Evolutionary conservation across 2,888 invertebrate species (phyloP).

Genomic region (Andrena trimmerana): DNA sequence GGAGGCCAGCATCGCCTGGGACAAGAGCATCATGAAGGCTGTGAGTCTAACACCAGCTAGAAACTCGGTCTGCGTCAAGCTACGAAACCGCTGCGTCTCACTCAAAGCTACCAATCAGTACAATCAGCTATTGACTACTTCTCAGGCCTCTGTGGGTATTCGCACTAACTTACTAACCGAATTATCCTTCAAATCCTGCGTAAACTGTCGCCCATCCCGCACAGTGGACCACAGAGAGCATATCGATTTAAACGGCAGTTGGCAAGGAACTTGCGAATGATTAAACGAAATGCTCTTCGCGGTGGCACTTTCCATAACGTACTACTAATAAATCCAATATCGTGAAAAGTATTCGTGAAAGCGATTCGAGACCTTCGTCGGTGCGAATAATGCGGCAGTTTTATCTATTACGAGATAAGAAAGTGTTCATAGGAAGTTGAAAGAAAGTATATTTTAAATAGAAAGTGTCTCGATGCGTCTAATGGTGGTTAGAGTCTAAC

Average conservation of each 20-base stretch:
- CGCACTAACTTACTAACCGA: slow-evolving; percentile 84
- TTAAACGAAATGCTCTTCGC: slow-evolving; percentile 64
- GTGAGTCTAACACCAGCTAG: slow-evolving; percentile 89
- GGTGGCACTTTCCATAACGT: slow-evolving; percentile 46
- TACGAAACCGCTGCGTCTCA: slow-evolving; percentile 84
- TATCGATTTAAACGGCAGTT: slow-evolving; percentile 62
- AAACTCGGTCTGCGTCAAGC: slow-evolving; percentile 84
- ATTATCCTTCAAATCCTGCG: slow-evolving; percentile 68
- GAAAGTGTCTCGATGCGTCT: slow-evolving; percentile 29
- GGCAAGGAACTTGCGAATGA: neutral
- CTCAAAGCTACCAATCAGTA: slow-evolving; percentile 84
- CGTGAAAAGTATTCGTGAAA: slow-evolving; percentile 18
- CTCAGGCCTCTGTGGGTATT: slow-evolving; percentile 84
- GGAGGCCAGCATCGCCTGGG: slow-evolving; percentile 98
- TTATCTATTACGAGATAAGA: slow-evolving; percentile 5
- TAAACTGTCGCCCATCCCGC: slow-evolving; percentile 53
- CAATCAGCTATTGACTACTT: slow-evolving; percentile 84
- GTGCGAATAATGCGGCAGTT: slow-evolving; percentile 65
- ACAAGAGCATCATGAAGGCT: slow-evolving; percentile 99
- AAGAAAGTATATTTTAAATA: slow-evolving; percentile 1
- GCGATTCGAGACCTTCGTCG: slow-evolving; percentile 13
- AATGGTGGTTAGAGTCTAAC: slow-evolving; percentile 79
- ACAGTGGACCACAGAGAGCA: slow-evolving; percentile 65
- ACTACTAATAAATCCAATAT: slow-evolving; percentile 15
- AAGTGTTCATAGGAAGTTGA: neutral